phyloP scores from a whole-genome alignment of 2,113 vertebrate species.

The Connochaetes taurinus region DNA sequence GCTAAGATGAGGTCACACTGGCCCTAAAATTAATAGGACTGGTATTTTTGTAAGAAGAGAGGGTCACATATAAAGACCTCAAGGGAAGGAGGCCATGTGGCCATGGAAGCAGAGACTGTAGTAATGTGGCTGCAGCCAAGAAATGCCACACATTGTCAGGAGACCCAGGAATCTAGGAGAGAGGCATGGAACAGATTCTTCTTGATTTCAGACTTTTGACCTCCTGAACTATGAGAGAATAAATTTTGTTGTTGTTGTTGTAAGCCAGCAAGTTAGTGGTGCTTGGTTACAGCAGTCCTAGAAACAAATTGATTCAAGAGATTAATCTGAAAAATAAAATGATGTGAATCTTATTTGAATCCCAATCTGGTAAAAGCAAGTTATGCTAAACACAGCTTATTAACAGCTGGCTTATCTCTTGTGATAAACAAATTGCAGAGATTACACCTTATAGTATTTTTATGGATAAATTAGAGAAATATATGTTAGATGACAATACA shows the following conservation, averaged over 20 bases:
- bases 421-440: neutral
- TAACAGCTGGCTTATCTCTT: neutral
- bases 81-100: neutral
- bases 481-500: neutral
- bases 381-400: neutral
- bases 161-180: neutral
- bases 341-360: neutral
- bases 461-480: neutral
- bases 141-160: neutral
- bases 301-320: neutral
- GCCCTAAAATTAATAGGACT: neutral
- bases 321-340: neutral
- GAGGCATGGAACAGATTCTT: neutral
- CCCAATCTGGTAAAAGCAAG: slow-evolving; percentile 6
- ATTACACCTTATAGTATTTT: neutral
- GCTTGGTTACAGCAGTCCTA: neutral
- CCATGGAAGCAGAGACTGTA: neutral
- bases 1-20: neutral
- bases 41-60: neutral
- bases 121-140: neutral
- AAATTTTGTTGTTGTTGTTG: neutral
- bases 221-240: neutral
- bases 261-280: neutral
- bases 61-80: neutral
- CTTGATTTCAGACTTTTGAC: neutral